Evolutionary conservation across 1,140 invertebrate genomes (phyloP), one percentile per base, ranked within the genome.

Genomic region (Vanessa tameamea): DNA sequence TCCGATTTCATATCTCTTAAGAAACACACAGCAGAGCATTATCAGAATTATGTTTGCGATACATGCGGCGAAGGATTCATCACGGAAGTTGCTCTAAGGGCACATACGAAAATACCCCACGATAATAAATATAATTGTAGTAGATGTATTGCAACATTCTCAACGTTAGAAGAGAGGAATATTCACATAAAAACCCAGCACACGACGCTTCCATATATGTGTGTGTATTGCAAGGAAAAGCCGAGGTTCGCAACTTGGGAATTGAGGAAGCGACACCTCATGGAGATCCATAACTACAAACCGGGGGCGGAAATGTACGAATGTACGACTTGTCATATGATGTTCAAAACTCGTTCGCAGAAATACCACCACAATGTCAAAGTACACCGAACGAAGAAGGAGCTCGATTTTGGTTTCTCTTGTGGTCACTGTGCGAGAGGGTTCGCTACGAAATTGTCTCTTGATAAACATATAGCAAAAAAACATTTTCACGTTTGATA

Each of bases 271-370:
- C 75, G 88, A 0, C 90, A 92, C 70, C 71, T 92, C 0, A 88
- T 90, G 83, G 90, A 92, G 76, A 84, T 89, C 47, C 91, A 93
- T 51, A 92, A 91, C 70, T 90, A 89, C 66, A 92, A 87, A 65
- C 89, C 90, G 0, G 87, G 87, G 0, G 88, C 90, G 0, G 87
- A 90, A 61, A 88, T 87, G 83, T 92, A 92, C 65, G 90, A 93
- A 57, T 93, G 92, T 63, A 89, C 88, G 0, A 89, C 89, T 14
- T 95, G 94, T 65, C 91, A 92, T 43, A 93, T 94, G 85, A 92
- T 89, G 61, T 95, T 95, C 67, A 91, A 90, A 68, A 89, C 89
- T 14, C 77, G 91, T 5, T 93, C 91, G 50, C 88, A 91, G 51
- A 91, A 90, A 59, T 92, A 92, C 53, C 89, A 91, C 47, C 89